Evolutionary conservation across 1,140 invertebrate genomes (phyloP), one percentile per base, ranked within the genome.

Genomic region (Aricia agestis): DNA sequence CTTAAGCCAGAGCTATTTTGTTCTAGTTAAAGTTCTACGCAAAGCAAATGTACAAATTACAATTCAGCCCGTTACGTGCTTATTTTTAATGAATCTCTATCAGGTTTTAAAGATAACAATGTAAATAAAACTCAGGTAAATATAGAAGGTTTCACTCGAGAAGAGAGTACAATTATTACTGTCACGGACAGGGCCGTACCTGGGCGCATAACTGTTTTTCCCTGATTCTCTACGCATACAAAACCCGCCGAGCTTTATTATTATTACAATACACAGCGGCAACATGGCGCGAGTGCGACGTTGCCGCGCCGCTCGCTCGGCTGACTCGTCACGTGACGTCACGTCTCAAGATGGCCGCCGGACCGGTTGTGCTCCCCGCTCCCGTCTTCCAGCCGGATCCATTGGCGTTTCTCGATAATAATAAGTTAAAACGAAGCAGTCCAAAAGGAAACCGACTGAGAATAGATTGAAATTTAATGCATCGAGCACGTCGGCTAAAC

Each of bases 281-380:
- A 86, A 87, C 85, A 78, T 78, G 70, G 83, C 81, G 67, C 68
- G 69, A 68, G 58, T 68, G 88, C 87, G 84, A 79, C 82, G 89
- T 90, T 91, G 89, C 87, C 89, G 78, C 76, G 18, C 80, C 78
- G 85, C 82, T 75, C 82, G 82, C 81, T 86, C 84, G 83, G 84
- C 83, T 90, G 85, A 89, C 86, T 91, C 89, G 89, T 91, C 89
- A 91, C 87, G 89, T 91, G 89, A 91, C 89, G 89, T 91, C 89
- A 91, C 87, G 86, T 91, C 89, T 91, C 87, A 91, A 91, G 86
- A 90, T 91, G 89, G 89, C 89, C 83, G 89, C 85, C 86, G 81
- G 75, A 84, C 86, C 85, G 87, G 83, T 85, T 81, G 76, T 78
- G 81, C 82, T 80, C 81, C 85, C 85, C 80, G 78, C 82, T 82